phyloP scores from a whole-genome alignment of 2,113 vertebrate genomes.

The western clawed frog (Xenopus tropicalis) region UCB_Xtro_10.0 CM004447.2:126974501-126975000 shows the following conservation, averaged over 20 bases:
- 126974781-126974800: constrained; percentile 25
- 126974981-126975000: neutral
- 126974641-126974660: constrained; percentile 63
- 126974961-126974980: neutral
- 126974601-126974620: constrained; percentile 65
- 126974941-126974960: neutral
- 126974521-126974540: constrained; percentile 56
- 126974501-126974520: constrained; percentile 52
- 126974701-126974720: constrained; percentile 49
- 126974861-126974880: constrained; percentile 44
- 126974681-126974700: constrained; percentile 62
- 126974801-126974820: neutral
- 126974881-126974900: neutral
- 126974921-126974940: too few relatives aligned
- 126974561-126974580: constrained; percentile 65
- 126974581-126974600: constrained; percentile 69
- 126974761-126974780: constrained; percentile 36
- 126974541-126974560: constrained; percentile 64
- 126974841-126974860: constrained; percentile 23
- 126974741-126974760: constrained; percentile 42
- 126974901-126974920: neutral
- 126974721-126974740: constrained; percentile 55
- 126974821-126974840: neutral
- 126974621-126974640: constrained; percentile 59
- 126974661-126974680: constrained; percentile 56